Percentiles rank a stretch among this genome's conserved stretches.
phyloP scores from a whole-genome alignment of 2,113 vertebrate genomes.

The Poeciliopsis retropinna region DNA sequence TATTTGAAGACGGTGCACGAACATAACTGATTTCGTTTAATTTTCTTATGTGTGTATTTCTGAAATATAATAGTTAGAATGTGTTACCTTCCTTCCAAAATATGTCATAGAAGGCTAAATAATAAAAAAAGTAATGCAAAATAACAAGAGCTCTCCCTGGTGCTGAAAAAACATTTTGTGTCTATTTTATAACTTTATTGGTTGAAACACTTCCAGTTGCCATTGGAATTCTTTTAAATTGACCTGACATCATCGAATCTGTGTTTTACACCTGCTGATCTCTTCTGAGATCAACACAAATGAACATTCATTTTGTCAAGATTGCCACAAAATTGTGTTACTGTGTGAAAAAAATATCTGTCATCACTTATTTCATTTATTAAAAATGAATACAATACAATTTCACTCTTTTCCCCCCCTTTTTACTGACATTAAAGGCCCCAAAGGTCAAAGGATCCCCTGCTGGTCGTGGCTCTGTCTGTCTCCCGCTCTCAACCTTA shows the following conservation, averaged over 20 bases:
- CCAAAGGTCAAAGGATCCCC: conserved; percentile 42
- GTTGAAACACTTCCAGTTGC: background rate
- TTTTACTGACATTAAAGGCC: conserved; percentile 41
- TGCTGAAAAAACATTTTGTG: conserved; percentile 28
- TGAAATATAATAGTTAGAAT: background rate
- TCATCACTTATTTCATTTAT: conserved; percentile 6
- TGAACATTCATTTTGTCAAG: conserved; percentile 16
- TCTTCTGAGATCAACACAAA: background rate
- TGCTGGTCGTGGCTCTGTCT: conserved; percentile 49
- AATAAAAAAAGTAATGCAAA: background rate
- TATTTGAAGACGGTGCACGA: background rate
- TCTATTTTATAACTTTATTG: background rate
- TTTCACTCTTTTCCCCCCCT: conserved; percentile 31
- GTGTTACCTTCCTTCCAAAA: background rate
- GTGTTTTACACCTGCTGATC: background rate
- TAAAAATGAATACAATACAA: conserved; percentile 6
- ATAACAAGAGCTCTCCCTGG: conserved; percentile 45
- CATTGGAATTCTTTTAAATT: background rate
- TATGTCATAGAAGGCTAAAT: background rate
- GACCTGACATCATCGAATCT: background rate
- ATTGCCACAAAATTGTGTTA: background rate
- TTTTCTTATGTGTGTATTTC: background rate
- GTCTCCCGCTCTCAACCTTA: background rate
- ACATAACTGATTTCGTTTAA: background rate
- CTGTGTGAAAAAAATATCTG: conserved; percentile 4